Base-by-base conservation (phyloP, 2,888 invertebrate species). In the Torymus auratus region DNA sequence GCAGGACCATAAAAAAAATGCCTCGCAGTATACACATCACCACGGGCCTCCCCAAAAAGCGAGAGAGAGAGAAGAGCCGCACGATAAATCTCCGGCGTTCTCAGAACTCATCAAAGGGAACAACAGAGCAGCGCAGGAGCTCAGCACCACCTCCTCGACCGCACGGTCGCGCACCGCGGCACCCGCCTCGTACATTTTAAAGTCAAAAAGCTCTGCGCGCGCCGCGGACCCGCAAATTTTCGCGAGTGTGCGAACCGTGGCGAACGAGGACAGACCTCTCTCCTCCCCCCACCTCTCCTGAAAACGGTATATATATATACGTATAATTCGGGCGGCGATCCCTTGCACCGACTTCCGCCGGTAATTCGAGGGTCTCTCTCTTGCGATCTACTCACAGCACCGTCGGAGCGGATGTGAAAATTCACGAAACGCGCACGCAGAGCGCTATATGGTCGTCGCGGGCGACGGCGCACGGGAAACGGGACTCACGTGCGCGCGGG, bases 301-400 rank as follows among this genome's bases (percentile, higher is more conserved):
- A 77, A 41, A 80, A 72, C 76, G 72, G 76, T 72, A 76, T 41
- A 5, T 28, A 28, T 7, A 28, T 41, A 41, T 41, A 41, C 41
- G 41, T 70, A 68, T 80, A 85, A 85, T 87, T 86, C 84, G 84
- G 84, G 7, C 41, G 84, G 85, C 78, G 82, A 83, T 83, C 83
- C 82, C 82, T 84, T 81, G 82, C 83, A 84, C 84, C 84, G 85
- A 86, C 87, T 87, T 88, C 86, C 88, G 87, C 84, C 83, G 83
- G 83, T 85, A 86, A 87, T 86, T 86, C 84, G 83, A 86, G 86
- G 87, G 86, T 41, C 17, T 15, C 65, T 13, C 17, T n/a, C n/a
- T 61, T 41, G 23, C 58, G 58, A 50, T 60, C 60, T 17, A 53
- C 61, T 11, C 68, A 64, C 64, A n/a, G n/a, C n/a, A n/a, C n/a